Percentiles rank a stretch among this genome's conserved stretches.
phyloP scores from a whole-genome alignment of 2,888 invertebrate species.

The Venusia cambrica region DNA sequence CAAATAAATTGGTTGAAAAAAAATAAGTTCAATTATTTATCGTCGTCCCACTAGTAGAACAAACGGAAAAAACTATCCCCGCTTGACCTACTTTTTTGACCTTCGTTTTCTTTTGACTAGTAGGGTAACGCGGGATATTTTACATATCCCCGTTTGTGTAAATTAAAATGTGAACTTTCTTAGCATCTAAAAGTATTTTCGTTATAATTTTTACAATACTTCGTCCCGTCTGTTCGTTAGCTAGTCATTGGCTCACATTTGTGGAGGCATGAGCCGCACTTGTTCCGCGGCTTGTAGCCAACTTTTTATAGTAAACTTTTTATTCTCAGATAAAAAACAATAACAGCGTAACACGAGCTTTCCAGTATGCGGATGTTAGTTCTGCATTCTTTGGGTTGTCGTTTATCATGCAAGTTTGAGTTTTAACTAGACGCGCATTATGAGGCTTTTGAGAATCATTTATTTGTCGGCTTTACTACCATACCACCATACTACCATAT shows the following conservation, averaged over 20 bases:
- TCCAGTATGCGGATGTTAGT: constrained; percentile 66
- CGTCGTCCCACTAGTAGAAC: no score
- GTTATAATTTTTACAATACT: no score
- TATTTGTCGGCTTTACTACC: no score
- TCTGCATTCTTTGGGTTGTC: constrained; percentile 29
- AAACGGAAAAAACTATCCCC: no score
- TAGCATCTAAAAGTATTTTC: background rate
- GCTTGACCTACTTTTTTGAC: no score
- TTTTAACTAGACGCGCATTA: constrained; percentile 16
- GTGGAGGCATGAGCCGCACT: constrained; percentile 44
- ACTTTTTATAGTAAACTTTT: constrained; percentile 59
- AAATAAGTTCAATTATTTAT: no score
- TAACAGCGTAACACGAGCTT: constrained; percentile 63
- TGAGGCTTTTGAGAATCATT: constrained; percentile 14
- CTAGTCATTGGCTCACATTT: constrained; percentile 18
- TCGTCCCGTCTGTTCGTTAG: constrained; percentile 9
- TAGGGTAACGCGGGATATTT: no score
- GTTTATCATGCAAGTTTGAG: constrained; percentile 20
- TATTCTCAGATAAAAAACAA: constrained; percentile 45
- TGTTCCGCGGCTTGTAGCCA: constrained; percentile 58
- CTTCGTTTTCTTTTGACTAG: no score
- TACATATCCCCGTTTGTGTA: no score
- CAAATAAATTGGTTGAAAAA: no score
- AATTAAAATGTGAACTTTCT: no score
- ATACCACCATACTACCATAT: no score